Conservation (phyloP, 2,888 invertebrate genomes). For the Nymphalis urticae region DNA sequence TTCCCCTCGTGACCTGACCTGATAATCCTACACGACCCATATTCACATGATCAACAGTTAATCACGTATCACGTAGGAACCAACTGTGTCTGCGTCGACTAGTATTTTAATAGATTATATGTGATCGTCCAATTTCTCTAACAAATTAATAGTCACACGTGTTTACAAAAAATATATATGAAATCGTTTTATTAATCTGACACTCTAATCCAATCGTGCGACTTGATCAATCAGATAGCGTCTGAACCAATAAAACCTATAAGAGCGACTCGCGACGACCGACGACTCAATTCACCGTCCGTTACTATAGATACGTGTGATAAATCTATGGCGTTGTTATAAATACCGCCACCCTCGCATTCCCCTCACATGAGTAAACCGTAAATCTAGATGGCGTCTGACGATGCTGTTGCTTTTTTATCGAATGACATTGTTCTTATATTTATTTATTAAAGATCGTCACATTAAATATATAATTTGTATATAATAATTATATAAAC, state of each 20-base stretch:
- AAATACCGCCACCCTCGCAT: conserved; percentile 60
- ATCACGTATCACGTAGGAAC: no score
- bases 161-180: not conserved
- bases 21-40: no score
- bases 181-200: not conserved
- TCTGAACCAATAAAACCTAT: conserved; percentile 6
- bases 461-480: no score
- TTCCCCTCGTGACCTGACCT: no score
- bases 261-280: no score
- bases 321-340: conserved; percentile 46
- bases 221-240: conserved; percentile 4
- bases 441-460: no score
- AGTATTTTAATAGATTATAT: no score
- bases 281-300: conserved; percentile 14
- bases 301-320: conserved; percentile 19
- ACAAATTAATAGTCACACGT: no score
- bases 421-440: not conserved
- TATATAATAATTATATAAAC: no score
- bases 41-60: no score
- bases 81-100: no score
- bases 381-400: conserved; percentile 48
- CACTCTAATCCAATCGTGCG: not conserved
- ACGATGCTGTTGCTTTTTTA: conserved; percentile 45
- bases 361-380: conserved; percentile 52
- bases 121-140: no score